Evolutionary conservation across 2,888 invertebrate genomes (phyloP).

Genomic region (Julus scanicus): DNA sequence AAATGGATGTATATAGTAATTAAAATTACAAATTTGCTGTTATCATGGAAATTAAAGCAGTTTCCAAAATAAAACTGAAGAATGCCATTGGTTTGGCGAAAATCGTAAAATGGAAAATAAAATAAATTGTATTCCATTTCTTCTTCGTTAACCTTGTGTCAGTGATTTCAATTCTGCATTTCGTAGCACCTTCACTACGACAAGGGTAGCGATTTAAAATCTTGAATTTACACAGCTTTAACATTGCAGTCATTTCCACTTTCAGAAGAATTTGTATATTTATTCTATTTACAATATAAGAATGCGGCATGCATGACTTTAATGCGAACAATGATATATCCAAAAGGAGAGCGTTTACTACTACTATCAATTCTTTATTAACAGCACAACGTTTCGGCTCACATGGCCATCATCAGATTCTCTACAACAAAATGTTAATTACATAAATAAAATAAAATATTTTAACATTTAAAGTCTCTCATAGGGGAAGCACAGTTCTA

Average conservation of each 20-base stretch:
- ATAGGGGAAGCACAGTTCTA: no score
- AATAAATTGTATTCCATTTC: neutral
- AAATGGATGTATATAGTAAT: neutral
- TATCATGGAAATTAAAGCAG: neutral
- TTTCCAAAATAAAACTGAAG: neutral
- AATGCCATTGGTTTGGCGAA: neutral
- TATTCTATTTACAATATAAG: no score
- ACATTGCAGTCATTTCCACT: neutral
- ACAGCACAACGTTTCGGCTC: no score
- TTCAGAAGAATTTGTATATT: neutral
- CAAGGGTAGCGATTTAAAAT: no score
- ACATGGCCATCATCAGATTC: no score
- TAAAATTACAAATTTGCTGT: neutral
- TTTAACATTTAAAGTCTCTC: no score
- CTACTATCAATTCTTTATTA: no score
- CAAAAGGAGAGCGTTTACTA: no score
- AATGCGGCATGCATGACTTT: no score
- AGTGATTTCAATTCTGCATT: neutral
- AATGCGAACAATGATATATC: no score
- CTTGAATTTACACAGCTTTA: neutral
- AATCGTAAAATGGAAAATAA: neutral
- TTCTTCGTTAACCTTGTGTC: neutral
- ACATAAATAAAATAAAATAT: no score
- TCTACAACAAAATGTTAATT: no score
- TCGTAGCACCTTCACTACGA: neutral